Base-by-base conservation (phyloP, 1,140 invertebrate species). In the Steinernema feltiae region DNA sequence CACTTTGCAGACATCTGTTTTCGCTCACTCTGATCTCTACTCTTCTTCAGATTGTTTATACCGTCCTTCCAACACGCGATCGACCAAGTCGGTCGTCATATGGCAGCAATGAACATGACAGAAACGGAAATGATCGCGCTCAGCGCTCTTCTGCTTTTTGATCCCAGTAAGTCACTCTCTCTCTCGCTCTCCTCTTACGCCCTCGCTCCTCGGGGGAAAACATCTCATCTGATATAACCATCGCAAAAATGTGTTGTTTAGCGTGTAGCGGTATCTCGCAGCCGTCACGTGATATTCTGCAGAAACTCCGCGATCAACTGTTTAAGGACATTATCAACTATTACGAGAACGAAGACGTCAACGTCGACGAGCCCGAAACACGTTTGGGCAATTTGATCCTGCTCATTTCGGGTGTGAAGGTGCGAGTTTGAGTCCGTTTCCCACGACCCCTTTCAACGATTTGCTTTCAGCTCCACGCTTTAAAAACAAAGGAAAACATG, bases 401-500 rank as follows among this genome's bases (percentile, higher is more conserved):
- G 78, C 21, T 79, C 21, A 69, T 79, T 48, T 30, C 76, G 17
- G 76, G 76, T 27, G 72, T 79, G 1, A 79, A 79, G 46, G 78
- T 76, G 48, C 76, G n/a, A 1, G 7, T 1, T 35, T 15, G 15
- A 35, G 3, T 73, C 48, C 41, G 30, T 15, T 1, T 18, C 0
- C n/a, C 15, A 3, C 0, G 15, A 71, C 1, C 21, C 21, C 41
- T 35, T 31, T 31, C 73, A 69, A 46, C 12, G n/a, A 1, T 41
- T 12, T 41, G 2, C 30, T 77, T 77, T 31, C 70, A 78, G 77
- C 70, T 78, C 35, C 77, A 78, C 41, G 73, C 77, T 21, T 72
- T 76, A 30, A 78, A 77, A 48, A 76, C 77, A 21, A 76, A 71
- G 1, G 77, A 78, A 77, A 78, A 78, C 48, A 78, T 78, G 77